Evolutionary conservation across 2,113 vertebrate genomes (phyloP), one percentile per base, ranked within the genome.

Genomic region (Thunnus maccoyii): DNA sequence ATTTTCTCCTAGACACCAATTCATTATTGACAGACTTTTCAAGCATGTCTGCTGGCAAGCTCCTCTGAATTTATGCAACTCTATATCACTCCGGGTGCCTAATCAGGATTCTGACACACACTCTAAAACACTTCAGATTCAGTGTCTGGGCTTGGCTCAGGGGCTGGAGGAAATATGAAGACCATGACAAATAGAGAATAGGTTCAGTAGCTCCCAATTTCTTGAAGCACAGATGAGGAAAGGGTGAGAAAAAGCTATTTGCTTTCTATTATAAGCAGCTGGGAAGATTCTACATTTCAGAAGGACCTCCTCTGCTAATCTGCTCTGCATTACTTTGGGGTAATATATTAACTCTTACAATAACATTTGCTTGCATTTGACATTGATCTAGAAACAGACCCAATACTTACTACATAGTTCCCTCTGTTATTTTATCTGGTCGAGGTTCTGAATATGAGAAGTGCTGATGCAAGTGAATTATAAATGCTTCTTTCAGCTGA

Each of bases 1-100:
- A 87, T 85, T 85, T 84, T 83, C 58, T 83, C 65, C 44, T 16
- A 60, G 62, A 72, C 48, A 68, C 61, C 74, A 77, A 82, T 88
- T 76, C 67, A 91, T 93, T 88, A 92, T 89, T 89, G 76, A 91
- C 79, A 83, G 68, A 69, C 30, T 72, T 63, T 80, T 86, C 62
- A 80, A 74, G 78, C 62, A 66, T 83, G 82, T 20, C 84, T 32
- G 47, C 56, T 8, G 64, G 41, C 62, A 36, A 70, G 74, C 73
- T 56, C 60, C 75, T 70, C 55, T 75, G 72, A 89, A 90, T 89
- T 68, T 77, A 73, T 84, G 69, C 78, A 78, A 65, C 76, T 81
- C 80, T 78, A 57, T 68, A 75, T 77, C 52, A 60, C 64, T 64
- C 50, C 0, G 27, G 54, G 76, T 72, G 68, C 48, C 77, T 85